Evolutionary conservation across 1,140 invertebrate genomes (phyloP).

Genomic region (Nymphalis io): DNA sequence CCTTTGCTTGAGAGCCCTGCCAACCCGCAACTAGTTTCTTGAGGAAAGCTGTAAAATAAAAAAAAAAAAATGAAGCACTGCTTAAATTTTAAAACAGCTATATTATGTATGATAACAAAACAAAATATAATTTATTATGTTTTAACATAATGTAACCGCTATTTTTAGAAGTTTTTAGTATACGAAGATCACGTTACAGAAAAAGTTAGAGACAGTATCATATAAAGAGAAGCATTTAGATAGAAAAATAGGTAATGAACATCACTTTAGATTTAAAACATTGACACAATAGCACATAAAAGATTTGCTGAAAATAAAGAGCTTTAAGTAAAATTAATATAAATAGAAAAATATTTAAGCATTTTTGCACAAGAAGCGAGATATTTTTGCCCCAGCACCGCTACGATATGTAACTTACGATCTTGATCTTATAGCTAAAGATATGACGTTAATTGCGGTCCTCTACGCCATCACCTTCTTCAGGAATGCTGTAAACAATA

Average conservation of each 20-base stretch:
- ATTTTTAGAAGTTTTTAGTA: neutral
- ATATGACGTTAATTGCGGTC: slow-evolving; percentile 70
- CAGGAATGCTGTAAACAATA: slow-evolving; percentile 86
- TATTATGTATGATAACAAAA: too few relatives aligned
- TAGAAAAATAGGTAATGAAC: slow-evolving; percentile 6
- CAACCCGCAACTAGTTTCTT: slow-evolving; percentile 85
- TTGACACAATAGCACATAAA: slow-evolving; percentile 24
- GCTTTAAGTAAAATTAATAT: neutral
- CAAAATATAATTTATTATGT: neutral
- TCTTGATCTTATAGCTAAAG: slow-evolving; percentile 82
- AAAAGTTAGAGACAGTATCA: slow-evolving; percentile 11
- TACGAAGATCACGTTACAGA: neutral
- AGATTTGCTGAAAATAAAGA: slow-evolving; percentile 20
- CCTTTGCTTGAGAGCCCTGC: slow-evolving; percentile 51
- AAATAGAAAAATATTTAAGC: slow-evolving; percentile 16
- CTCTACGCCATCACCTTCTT: slow-evolving; percentile 87
- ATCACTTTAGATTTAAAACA: slow-evolving; percentile 13
- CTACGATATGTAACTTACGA: slow-evolving; percentile 73
- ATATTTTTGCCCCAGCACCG: slow-evolving; percentile 24
- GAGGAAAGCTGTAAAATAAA: slow-evolving; percentile 84
- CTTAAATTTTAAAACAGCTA: too few relatives aligned
- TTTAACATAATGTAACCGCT: neutral
- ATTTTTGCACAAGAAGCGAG: slow-evolving; percentile 30
- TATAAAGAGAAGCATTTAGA: slow-evolving; percentile 25
- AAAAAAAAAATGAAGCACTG: slow-evolving; percentile 13